Evolutionary conservation across 2,797 vertebrate genomes (phyloP), one percentile per base, ranked within the genome.

Genomic region (Channa striata): DNA sequence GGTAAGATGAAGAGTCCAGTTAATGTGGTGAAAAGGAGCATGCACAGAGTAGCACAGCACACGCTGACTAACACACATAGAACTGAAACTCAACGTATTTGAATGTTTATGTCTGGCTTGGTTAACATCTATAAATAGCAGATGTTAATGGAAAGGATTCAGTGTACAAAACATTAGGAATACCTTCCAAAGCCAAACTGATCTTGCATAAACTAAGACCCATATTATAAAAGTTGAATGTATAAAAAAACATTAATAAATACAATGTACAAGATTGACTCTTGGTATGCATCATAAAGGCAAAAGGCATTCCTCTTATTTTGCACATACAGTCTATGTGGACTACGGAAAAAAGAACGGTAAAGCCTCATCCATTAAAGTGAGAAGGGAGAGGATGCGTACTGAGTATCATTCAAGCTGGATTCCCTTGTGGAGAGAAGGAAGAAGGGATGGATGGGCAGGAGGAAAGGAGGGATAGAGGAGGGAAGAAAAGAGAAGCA

Each of bases 351-450:
- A 78, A 70, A 84, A 59, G 74, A 85, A 61, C 67, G 65, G 74
- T 70, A 59, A 83, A 88, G 87, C 68, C 78, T 81, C 82, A 77
- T 88, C 86, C 80, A 87, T 86, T 85, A 72, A 83, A 81, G 77
- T 37, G 70, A 84, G 48, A 75, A 72, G 75, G 74, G 63, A 85
- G 76, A 85, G 77, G 85, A 87, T 84, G 91, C 93, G 54, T 93
- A 94, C 94, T 93, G 93, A 92, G 85, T 92, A 79, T 91, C 91
- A 93, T 88, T 94, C 93, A 94, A 91, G 88, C 93, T 94, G 93
- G 94, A 95, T 91, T 95, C 93, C 94, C 93, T 94, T 91, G 88
- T 72, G 82, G 75, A 92, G 79, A 92, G 81, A 90, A 50, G 80
- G 47, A 46, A 76, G 54, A 75, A 69, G 74, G 78, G 69, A 80